Evolutionary conservation across 2,797 vertebrate species (phyloP).

Genomic region (Dromococcyx pavoninus): DNA sequence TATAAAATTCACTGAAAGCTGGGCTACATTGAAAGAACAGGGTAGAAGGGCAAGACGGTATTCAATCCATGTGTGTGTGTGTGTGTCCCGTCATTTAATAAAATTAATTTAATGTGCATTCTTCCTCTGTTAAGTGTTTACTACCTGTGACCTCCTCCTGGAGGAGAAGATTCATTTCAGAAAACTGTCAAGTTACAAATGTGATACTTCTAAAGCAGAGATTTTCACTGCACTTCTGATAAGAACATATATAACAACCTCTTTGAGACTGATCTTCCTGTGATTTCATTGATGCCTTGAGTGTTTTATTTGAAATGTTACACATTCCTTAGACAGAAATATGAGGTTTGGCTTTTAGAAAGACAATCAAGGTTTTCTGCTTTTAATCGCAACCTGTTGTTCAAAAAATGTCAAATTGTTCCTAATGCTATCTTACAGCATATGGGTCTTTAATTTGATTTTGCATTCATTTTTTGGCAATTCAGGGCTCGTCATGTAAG

Average conservation of each 20-base stretch:
- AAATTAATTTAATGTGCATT: constrained; percentile 28
- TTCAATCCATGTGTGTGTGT: not conserved
- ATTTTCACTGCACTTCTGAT: constrained; percentile 68
- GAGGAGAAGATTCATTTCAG: constrained; percentile 52
- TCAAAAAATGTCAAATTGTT: constrained; percentile 79
- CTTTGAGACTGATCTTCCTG: constrained; percentile 58
- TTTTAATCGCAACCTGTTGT: constrained; percentile 80
- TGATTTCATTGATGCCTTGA: constrained; percentile 64
- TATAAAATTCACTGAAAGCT: not conserved
- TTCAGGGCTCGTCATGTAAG: constrained; percentile 61
- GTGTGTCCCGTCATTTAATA: not conserved
- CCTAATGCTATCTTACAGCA: constrained; percentile 73
- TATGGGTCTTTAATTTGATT: constrained; percentile 71
- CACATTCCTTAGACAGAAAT: constrained; percentile 61
- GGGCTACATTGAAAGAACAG: not conserved
- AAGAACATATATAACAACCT: constrained; percentile 51
- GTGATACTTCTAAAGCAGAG: constrained; percentile 47
- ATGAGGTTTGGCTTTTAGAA: constrained; percentile 64
- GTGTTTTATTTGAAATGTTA: constrained; percentile 73
- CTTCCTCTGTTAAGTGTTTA: constrained; percentile 51
- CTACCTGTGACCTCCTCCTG: constrained; percentile 44
- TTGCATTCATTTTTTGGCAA: constrained; percentile 72
- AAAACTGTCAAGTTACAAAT: constrained; percentile 64
- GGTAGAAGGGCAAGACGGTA: not conserved
- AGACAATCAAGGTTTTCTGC: constrained; percentile 76